Evolutionary conservation across 1,140 invertebrate species (phyloP), one percentile per base, ranked within the genome.

Genomic region (Fopius arisanus): DNA sequence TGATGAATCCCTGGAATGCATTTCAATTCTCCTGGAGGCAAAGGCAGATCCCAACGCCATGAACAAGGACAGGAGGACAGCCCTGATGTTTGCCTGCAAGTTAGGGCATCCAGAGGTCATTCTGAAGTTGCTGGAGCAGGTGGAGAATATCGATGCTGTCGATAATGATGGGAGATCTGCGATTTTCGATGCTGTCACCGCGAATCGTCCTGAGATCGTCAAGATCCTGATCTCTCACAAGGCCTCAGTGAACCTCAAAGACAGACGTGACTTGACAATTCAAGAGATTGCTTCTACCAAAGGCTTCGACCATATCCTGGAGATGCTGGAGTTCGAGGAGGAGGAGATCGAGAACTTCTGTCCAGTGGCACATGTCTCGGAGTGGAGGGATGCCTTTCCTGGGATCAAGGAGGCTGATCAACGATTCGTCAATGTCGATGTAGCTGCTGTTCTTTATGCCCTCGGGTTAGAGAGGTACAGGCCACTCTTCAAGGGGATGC

Each of bases 121-220:
- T 0, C 16, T 81, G 67, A 82, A 89, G 69, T 72, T 92, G 10
- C 62, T 91, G 16, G 83, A 88, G 59, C 72, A 83, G 37, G 75
- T 84, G 31, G 82, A 87, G 33, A 85, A 90, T 81, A 84, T 91
- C 67, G 86, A 91, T 83, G 86, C 87, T 74, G 83, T 80, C 65
- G 90, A 91, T 79, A 81, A 78, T 40, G 87, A 89, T 67, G 87
- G 88, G 10, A 88, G 87, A 86, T 90, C 90, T 69, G 89, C 88
- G 48, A 70, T 90, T 43, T 89, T 89, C 73, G 89, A 89, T 84
- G 90, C 90, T 63, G 85, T 87, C 31, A 79, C 85, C 71, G 81
- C 83, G 65, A 90, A 91, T 73, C 86, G 87, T 71, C 74, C 81
- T 33, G 87, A 89, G 40, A 84, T 89, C 43, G 79, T 91, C 10